phyloP scores from a whole-genome alignment of 2,113 vertebrate genomes.

The Benitochromis conjunctus region DNA sequence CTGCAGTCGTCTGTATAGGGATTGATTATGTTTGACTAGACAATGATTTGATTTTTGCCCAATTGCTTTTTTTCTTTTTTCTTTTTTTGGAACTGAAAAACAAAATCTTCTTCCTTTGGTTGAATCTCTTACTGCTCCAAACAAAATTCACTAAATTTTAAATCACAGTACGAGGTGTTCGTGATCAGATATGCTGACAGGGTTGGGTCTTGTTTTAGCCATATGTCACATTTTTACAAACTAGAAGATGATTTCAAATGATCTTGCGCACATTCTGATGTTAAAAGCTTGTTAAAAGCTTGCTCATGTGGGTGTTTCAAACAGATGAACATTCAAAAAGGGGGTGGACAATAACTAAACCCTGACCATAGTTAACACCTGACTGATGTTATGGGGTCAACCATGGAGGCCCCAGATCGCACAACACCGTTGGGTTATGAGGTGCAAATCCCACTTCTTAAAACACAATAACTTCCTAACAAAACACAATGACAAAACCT shows the following conservation, averaged over 20 bases:
- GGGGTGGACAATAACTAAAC: neutral
- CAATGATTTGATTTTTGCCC: rapidly evolving
- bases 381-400: rapidly evolving
- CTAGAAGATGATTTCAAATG: neutral
- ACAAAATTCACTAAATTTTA: neutral
- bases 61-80: rapidly evolving
- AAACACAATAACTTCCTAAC: rapidly evolving
- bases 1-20: neutral
- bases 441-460: rapidly evolving
- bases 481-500: neutral
- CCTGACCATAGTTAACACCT: neutral
- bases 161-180: neutral
- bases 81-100: neutral
- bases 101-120: neutral
- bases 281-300: neutral
- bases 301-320: too few relatives aligned
- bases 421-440: neutral
- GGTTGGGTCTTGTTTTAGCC: neutral
- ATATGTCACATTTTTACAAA: neutral
- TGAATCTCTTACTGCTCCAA: neutral
- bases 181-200: rapidly evolving
- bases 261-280: neutral
- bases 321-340: too few relatives aligned
- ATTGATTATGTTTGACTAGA: neutral
- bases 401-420: neutral